A percentile compares a stretch with the other conserved stretches of the same genome.
phyloP scores from a whole-genome alignment of 2,113 vertebrate genomes.

The Grallaria varia region DNA sequence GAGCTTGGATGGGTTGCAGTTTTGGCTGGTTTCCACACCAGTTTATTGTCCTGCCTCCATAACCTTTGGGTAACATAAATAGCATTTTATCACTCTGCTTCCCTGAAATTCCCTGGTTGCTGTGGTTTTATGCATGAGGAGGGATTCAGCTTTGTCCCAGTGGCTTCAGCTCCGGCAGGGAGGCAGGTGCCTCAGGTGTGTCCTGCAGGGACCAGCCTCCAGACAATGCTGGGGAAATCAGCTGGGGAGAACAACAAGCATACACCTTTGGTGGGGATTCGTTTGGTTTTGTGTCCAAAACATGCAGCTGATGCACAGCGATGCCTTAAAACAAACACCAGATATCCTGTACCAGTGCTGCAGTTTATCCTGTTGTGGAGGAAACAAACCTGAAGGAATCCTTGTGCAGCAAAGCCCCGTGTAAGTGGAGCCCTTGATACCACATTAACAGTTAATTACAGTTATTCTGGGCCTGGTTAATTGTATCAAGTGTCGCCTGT shows the following conservation, averaged over 20 bases:
- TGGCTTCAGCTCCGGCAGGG: neutral
- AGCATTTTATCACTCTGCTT: neutral
- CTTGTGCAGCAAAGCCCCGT: neutral
- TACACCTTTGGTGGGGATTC: neutral
- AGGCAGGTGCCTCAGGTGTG: slow-evolving; percentile 19
- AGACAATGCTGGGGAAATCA: slow-evolving; percentile 21
- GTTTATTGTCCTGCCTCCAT: neutral
- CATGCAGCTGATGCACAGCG: neutral
- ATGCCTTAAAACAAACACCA: slow-evolving; percentile 50
- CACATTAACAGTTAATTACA: neutral
- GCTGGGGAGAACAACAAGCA: neutral
- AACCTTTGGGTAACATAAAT: neutral
- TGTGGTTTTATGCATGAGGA: neutral
- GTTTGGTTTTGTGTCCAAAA: slow-evolving; percentile 8
- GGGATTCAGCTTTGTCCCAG: neutral
- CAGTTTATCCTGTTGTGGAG: slow-evolving; percentile 45
- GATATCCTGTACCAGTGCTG: slow-evolving; percentile 37
- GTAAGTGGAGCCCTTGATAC: neutral
- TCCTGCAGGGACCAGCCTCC: neutral
- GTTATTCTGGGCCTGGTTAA: neutral
- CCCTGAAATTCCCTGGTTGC: neutral
- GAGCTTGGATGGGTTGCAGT: neutral
- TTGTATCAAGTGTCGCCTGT: neutral
- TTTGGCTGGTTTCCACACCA: neutral
- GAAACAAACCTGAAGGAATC: slow-evolving; percentile 27